Base-by-base conservation (phyloP, 2,888 invertebrate species). In the Balanococcus diminutus region DNA sequence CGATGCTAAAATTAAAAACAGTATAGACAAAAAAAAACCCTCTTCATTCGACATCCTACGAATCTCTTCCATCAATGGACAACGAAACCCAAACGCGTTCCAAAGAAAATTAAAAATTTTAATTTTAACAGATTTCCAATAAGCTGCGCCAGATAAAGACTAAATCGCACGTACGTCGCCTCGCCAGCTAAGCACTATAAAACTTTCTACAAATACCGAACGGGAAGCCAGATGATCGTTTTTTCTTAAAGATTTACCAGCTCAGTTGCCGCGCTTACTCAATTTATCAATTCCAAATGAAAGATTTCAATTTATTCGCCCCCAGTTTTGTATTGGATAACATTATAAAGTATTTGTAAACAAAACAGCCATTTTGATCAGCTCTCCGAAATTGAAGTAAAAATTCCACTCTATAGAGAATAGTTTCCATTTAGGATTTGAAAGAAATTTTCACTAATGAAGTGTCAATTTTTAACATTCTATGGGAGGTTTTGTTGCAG, bases 31-130 rank as follows among this genome's bases (percentile, higher is more conserved):
- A 67, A 67, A 67, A 67, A 67, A 9, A 31, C 67, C 19, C 9
- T 67, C 67, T 11, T 42, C 42, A 9, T 42, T 42, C 42, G 42
- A 42, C 42, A 42, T 42, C 36, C 36, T 42, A 9, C 42, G 14
- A 51, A 42, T 51, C 51, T 51, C 4, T n/a, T 51, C 51, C 11
- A n/a, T 75, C 75, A 32, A 75, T 36, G 75, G 75, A 75, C 75
- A 75, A 75, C 36, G 36, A 75, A 75, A 75, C n/a, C n/a, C n/a
- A n/a, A n/a, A n/a, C n/a, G n/a, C 3, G 75, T 8, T 75, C 2
- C 32, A 75, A 75, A 75, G 75, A 75, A 75, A 75, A 75, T 75
- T 75, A 75, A 75, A 75, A 75, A n/a, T 75, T 75, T 75, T 75
- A 75, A 75, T 75, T 75, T 75, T 28, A 31, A 75, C 75, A 75